Evolutionary conservation across 2,888 invertebrate genomes (phyloP).

Genomic region (Himalopsyche kuldschensis): DNA sequence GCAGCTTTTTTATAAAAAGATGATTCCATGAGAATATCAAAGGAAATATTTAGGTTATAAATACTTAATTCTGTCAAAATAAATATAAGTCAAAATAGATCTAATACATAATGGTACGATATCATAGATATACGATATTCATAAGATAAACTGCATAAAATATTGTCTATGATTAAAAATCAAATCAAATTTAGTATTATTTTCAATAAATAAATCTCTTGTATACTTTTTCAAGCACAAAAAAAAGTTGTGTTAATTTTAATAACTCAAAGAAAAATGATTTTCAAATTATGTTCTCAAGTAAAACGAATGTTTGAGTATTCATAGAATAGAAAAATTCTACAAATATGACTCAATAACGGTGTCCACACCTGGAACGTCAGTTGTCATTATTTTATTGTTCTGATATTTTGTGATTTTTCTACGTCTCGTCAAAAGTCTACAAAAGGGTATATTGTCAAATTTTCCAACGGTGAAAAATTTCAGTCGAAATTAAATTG

Average conservation of each 20-base stretch:
- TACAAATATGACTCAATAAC: neutral
- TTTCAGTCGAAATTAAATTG: neutral
- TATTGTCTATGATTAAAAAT: neutral
- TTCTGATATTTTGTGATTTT: conserved; percentile 7
- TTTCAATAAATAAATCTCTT: no score
- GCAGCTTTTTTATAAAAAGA: conserved; percentile 73
- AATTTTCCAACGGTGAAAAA: neutral
- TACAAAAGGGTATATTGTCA: neutral
- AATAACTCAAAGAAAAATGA: no score
- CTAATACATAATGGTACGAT: neutral
- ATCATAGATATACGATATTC: neutral
- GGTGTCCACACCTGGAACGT: conserved; percentile 1
- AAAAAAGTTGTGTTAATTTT: no score
- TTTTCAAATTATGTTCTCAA: no score
- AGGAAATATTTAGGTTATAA: neutral
- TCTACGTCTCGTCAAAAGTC: neutral
- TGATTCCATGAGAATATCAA: conserved; percentile 41
- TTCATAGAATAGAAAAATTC: neutral
- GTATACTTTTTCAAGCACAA: no score
- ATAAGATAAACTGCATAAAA: neutral
- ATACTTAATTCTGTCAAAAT: neutral
- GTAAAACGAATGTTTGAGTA: neutral
- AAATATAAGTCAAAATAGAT: neutral
- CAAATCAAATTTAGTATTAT: neutral
- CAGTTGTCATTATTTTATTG: conserved; percentile 17